A percentile compares a stretch with the other conserved stretches of the same genome.
Conservation (phyloP, 2,888 invertebrate genomes). For the Tillus elongatus region DNA sequence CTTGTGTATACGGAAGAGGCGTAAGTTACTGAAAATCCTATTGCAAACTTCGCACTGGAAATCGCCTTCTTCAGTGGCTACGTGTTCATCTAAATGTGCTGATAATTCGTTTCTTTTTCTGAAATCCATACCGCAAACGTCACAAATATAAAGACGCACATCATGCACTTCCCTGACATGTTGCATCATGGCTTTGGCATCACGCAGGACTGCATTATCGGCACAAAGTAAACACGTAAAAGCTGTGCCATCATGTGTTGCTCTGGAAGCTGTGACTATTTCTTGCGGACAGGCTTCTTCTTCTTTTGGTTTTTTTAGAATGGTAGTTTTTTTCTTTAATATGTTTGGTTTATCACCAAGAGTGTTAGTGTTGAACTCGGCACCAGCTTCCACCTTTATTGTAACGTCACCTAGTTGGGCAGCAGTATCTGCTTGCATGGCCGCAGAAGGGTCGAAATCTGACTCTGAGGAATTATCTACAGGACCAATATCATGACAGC, state of each 20-base stretch:
- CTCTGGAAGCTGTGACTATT: neutral
- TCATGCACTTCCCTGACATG: slow-evolving; percentile 57
- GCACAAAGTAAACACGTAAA: slow-evolving; percentile 50
- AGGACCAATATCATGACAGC: slow-evolving; percentile 32
- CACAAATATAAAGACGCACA: slow-evolving; percentile 59
- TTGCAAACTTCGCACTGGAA: slow-evolving; percentile 57
- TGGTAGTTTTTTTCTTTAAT: slow-evolving; percentile 27
- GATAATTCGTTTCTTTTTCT: slow-evolving; percentile 54
- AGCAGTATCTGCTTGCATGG: too few relatives aligned
- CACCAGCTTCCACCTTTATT: slow-evolving; percentile 27
- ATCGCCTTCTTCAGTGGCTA: slow-evolving; percentile 51
- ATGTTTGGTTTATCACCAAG: slow-evolving; percentile 34
- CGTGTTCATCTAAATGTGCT: slow-evolving; percentile 55
- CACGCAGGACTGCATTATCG: slow-evolving; percentile 40
- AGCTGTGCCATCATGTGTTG: slow-evolving; percentile 18
- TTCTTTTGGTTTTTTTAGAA: slow-evolving; percentile 4
- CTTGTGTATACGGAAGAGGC: slow-evolving; percentile 54
- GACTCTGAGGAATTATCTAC: slow-evolving; percentile 35
- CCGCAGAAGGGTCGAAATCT: slow-evolving; percentile 33
- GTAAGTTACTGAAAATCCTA: slow-evolving; percentile 51
- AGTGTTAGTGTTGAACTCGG: slow-evolving; percentile 28
- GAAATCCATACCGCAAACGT: slow-evolving; percentile 58
- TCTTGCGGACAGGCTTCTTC: slow-evolving; percentile 5
- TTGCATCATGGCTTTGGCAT: slow-evolving; percentile 50
- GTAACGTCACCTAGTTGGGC: slow-evolving; percentile 23